Conservation (phyloP, 1,140 invertebrate genomes). For the Pseudomyrmex pallidus region DNA sequence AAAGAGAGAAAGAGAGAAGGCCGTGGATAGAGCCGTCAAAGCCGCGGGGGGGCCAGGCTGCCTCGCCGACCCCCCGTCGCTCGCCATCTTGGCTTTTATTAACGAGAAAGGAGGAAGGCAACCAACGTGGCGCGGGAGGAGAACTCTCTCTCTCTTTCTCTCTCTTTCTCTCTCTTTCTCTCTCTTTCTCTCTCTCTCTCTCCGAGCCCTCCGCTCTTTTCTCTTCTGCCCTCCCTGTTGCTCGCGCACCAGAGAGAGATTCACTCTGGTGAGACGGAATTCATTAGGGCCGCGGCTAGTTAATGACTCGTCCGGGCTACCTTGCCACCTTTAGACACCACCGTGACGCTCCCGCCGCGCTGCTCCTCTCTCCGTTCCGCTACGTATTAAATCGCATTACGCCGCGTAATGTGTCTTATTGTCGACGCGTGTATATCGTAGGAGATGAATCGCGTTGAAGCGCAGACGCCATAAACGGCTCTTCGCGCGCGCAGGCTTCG, state of each 20-base stretch:
- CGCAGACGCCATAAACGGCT: too few relatives aligned
- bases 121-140: conserved; percentile 39
- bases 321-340: conserved; percentile 66
- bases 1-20: conserved; percentile 9
- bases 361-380: conserved; percentile 56
- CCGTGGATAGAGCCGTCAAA: conserved; percentile 85
- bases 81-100: conserved; percentile 85
- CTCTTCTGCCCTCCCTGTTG: conserved; percentile 29
- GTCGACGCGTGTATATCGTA: conserved; percentile 9
- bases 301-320: conserved; percentile 79
- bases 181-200: conserved; percentile 15
- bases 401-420: conserved; percentile 47
- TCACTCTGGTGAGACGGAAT: conserved; percentile 78
- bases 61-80: conserved; percentile 82
- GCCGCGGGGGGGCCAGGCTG: conserved; percentile 82
- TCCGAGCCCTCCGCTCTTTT: neutral
- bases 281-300: conserved; percentile 79
- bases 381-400: conserved; percentile 51
- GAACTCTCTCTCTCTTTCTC: conserved; percentile 20
- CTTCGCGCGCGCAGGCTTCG: too few relatives aligned
- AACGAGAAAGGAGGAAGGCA: conserved; percentile 81
- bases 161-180: conserved; percentile 28
- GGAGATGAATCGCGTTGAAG: conserved; percentile 17
- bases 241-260: conserved; percentile 44
- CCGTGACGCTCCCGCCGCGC: neutral